Conservation (phyloP, 2,113 vertebrate species). For the Ictalurus furcatus region DNA sequence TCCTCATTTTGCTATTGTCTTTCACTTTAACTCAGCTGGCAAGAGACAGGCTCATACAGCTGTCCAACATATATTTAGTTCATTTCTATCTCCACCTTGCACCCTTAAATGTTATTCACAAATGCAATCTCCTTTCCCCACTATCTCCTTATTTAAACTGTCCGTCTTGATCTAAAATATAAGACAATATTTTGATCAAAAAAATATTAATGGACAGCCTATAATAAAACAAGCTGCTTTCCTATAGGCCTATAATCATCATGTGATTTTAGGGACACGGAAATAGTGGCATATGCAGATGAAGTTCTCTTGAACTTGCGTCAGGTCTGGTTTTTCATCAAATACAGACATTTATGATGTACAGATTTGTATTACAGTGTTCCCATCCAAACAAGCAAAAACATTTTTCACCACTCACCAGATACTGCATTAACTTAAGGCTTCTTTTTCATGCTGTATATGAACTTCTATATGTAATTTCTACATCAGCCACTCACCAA, state of each 20-base stretch:
- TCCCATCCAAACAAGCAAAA: constrained; percentile 29
- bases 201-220: neutral
- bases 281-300: neutral
- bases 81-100: neutral
- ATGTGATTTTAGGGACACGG: neutral
- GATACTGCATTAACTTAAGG: neutral
- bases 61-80: neutral
- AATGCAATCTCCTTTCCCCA: neutral
- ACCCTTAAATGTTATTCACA: neutral
- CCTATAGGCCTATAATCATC: neutral
- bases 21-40: neutral
- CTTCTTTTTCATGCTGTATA: neutral
- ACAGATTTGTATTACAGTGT: constrained; percentile 10
- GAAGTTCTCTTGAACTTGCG: neutral
- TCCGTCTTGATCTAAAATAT: neutral
- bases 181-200: neutral
- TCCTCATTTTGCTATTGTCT: neutral
- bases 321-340: constrained; percentile 1
- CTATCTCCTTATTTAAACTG: neutral
- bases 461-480: neutral
- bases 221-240: neutral
- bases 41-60: neutral
- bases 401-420: neutral
- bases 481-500: neutral
- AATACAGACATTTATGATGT: neutral